Base-by-base conservation (phyloP, 2,888 invertebrate genomes). In the Oasisia sp. region DNA sequence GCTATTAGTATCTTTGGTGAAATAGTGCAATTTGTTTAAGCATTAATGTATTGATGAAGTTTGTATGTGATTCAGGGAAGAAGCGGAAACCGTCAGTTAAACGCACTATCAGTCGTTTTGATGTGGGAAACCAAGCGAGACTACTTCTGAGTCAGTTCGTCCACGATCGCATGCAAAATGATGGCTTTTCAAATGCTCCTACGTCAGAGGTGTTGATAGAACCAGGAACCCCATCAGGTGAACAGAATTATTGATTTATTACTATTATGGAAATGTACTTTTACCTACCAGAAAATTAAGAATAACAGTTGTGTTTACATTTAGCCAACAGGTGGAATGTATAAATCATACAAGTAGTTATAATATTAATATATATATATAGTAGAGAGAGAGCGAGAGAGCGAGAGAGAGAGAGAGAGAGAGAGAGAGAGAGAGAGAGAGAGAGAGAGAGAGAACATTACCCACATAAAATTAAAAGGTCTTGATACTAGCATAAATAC, bases 171-270 rank as follows among this genome's bases (percentile, higher is more conserved):
- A 94, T 96, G 92, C 92, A 94, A 56, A 93, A 93, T 74, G 95
- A 95, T 92, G 94, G 95, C 27, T 92, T 95, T 32, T 93, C 93
- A 27, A 91, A 93, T 50, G 92, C 92, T 14, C 95, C 95, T 90
- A 94, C 93, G 32, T 95, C 95, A 91, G 95, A 94, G n/a, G 94
- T 94, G n/a, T 94, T 96, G 11, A 94, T 95, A 74, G 96, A 95
- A 92, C 95, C 95, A 89, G 95, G 95, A 27, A 95, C 96, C n/a
- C 96, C 96, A n/a, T 94, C 94, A 94, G 96, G 96, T 95, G 74
- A 74, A 74, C n/a, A 74, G 74, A 27, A 74, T 27, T 27, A n/a
- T 5, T n/a, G 5, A 27, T 74, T 74, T 74, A 74, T 74, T 74
- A 74, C 27, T 74, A 74, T 74, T 74, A 74, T 3, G 74, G 27